These are phyloP conservation scores for Syrphus vitripennis DNA, from an alignment of 2,888 invertebrate genomes.

Conservation along the genomic window DNA sequence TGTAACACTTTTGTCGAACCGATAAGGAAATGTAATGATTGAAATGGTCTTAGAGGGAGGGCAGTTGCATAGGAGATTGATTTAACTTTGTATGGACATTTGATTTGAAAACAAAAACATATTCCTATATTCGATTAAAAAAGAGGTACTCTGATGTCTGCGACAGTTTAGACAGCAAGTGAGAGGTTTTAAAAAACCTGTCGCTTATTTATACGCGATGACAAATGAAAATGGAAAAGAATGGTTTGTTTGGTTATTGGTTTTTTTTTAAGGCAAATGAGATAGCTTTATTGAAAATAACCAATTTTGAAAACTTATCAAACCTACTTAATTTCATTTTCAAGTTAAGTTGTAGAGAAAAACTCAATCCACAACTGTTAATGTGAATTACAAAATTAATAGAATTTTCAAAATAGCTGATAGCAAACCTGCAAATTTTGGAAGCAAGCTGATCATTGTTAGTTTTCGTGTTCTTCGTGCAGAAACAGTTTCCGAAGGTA, in stretches of 20 bases:
- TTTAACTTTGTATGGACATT: constrained; percentile 3
- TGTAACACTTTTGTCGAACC: constrained; percentile 66
- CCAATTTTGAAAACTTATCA: too few relatives aligned
- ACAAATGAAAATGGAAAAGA: neutral
- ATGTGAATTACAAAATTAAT: too few relatives aligned
- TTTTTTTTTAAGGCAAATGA: too few relatives aligned
- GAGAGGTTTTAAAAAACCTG: neutral
- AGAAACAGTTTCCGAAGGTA: too few relatives aligned
- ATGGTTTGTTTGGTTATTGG: neutral
- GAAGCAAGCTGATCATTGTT: too few relatives aligned
- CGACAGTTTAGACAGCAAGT: neutral
- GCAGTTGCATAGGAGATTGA: neutral
- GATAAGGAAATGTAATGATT: constrained; percentile 67
- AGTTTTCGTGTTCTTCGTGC: too few relatives aligned
- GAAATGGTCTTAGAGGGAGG: constrained; percentile 7
- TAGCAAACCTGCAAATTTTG: too few relatives aligned
- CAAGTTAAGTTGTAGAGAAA: too few relatives aligned
- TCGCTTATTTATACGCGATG: neutral
- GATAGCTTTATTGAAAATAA: too few relatives aligned
- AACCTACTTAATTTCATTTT: too few relatives aligned
- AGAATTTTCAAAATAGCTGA: too few relatives aligned
- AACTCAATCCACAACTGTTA: too few relatives aligned
- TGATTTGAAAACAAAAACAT: neutral
- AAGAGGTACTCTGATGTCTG: neutral
- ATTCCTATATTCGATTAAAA: neutral